phyloP scores from a whole-genome alignment of 1,140 invertebrate species.

The Meloidogyne floridensis region DNA sequence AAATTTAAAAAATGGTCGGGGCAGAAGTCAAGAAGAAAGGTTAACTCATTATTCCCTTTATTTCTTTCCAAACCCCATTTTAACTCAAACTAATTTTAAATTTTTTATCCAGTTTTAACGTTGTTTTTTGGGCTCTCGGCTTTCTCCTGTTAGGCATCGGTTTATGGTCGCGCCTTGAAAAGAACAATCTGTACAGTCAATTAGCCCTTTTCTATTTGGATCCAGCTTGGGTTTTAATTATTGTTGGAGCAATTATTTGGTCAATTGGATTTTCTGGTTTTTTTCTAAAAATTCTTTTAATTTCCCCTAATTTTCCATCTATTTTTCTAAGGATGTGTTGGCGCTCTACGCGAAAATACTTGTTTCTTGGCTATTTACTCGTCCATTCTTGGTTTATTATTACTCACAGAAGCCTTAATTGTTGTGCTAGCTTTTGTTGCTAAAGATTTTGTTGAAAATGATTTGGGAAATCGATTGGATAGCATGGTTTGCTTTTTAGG shows the following conservation, averaged over 20 bases:
- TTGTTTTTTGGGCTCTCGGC: conserved; percentile 85
- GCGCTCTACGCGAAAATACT: conserved; percentile 78
- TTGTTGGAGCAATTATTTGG: conserved; percentile 85
- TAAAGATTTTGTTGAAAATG: conserved; percentile 76
- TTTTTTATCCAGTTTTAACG: conserved; percentile 89
- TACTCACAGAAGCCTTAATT: conserved; percentile 84
- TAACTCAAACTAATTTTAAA: neutral
- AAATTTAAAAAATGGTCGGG: too few species aligned
- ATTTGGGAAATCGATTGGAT: conserved; percentile 57
- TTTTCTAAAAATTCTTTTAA: neutral
- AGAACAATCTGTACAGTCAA: conserved; percentile 84
- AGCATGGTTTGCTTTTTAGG: conserved; percentile 51
- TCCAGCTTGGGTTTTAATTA: conserved; percentile 90
- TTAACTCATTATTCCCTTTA: too few species aligned
- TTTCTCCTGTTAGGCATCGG: conserved; percentile 71
- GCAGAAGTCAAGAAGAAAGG: too few species aligned
- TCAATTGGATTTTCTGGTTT: conserved; percentile 83
- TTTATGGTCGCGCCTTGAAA: conserved; percentile 94
- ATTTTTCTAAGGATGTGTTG: too few species aligned
- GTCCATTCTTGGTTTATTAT: conserved; percentile 82
- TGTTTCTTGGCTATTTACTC: conserved; percentile 85
- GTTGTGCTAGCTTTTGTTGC: conserved; percentile 90
- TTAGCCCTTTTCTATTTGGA: conserved; percentile 81
- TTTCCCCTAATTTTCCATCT: too few species aligned
- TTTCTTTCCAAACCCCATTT: too few species aligned